Conservation (phyloP, 2,113 vertebrate genomes). For the Cardinalis cardinalis region DNA sequence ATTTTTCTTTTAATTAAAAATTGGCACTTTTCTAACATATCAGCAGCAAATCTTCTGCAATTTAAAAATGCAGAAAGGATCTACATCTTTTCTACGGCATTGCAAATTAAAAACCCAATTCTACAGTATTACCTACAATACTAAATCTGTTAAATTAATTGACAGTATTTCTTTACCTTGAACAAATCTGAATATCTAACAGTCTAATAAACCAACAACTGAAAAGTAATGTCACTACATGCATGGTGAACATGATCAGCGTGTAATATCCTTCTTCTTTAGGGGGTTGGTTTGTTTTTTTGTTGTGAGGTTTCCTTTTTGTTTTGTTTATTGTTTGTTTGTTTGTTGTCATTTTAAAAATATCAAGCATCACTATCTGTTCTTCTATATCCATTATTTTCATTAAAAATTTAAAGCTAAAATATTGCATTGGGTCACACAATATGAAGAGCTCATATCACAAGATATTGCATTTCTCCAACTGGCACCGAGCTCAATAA, state of each 20-base stretch:
- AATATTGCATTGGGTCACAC: not conserved
- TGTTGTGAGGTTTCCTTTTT: not conserved
- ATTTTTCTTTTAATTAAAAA: not conserved
- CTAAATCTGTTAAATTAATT: not conserved
- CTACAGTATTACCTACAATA: not conserved
- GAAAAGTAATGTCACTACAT: not conserved
- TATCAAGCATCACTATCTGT: not conserved
- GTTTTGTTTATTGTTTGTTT: not conserved
- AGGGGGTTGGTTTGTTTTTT: not conserved
- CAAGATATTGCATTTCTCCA: not conserved
- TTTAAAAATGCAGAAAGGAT: not conserved
- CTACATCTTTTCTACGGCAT: not conserved
- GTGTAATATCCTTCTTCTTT: not conserved
- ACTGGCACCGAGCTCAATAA: fast-evolving
- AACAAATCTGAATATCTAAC: not conserved
- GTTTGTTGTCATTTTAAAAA: not conserved
- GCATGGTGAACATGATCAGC: not conserved
- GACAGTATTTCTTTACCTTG: not conserved
- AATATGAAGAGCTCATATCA: not conserved
- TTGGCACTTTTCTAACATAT: not conserved
- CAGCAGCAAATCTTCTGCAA: not conserved
- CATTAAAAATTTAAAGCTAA: not conserved
- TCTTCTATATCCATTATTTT: not conserved
- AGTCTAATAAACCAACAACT: not conserved
- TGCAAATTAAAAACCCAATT: not conserved